These are phyloP conservation scores for Paracentrotus lividus DNA, from an alignment of 53 echinoderm and acorn worm genomes.

Conservation along the genomic window DNA sequence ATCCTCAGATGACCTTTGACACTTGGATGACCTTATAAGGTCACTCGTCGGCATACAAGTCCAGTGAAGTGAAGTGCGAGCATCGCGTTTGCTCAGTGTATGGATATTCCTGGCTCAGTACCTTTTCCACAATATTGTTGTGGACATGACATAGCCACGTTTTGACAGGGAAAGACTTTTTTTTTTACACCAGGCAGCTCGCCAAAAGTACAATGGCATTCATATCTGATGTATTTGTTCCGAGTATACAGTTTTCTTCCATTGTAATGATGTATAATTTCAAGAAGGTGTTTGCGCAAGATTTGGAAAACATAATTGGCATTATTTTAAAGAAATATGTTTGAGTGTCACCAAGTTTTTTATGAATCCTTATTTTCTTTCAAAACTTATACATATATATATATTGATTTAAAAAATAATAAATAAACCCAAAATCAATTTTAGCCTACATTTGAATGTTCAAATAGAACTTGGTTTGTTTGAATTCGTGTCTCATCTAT, in stretches of 20 bases:
- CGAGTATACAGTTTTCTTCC: not conserved
- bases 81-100: constrained; percentile 27
- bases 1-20: constrained; percentile 59
- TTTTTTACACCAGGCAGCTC: not conserved
- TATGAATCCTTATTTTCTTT: too few species aligned
- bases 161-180: constrained; percentile 16
- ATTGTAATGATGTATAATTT: too few species aligned
- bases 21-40: constrained; percentile 40
- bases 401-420: too few species aligned
- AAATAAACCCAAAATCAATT: too few species aligned
- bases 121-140: not conserved
- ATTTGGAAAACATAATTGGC: too few species aligned
- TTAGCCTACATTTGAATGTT: too few species aligned
- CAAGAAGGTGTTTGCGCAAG: too few species aligned
- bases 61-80: constrained; percentile 48
- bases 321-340: not conserved
- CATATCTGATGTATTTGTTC: not conserved
- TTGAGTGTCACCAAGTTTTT: not conserved
- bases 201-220: constrained; percentile 1
- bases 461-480: too few species aligned
- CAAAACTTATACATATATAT: too few species aligned
- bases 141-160: not conserved
- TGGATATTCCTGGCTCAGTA: too few species aligned
- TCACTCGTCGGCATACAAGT: constrained; percentile 50
- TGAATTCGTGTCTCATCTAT: too few species aligned